Base-by-base conservation (phyloP, 2,888 invertebrate species). In the Napeogenes inachia region DNA sequence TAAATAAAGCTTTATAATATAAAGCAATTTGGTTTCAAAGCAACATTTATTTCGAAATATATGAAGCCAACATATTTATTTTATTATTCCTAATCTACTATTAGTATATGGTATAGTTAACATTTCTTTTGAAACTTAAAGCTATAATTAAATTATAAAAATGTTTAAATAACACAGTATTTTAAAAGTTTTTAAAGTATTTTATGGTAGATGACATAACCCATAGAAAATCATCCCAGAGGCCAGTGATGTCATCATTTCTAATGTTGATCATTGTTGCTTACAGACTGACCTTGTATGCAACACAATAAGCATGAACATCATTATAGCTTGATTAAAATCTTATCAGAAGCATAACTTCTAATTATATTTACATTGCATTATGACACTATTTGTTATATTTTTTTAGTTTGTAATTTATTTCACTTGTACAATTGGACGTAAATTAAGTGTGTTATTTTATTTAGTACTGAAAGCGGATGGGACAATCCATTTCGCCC, bases 401-500 rank as follows among this genome's bases (percentile, higher is more conserved):
- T 42, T 42, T 21, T 21, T 21, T 42, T 42, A 42, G 42, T 12
- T 10, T 35, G 35, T 35, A 21, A 21, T 35, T 6, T 42, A 42
- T 6, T 6, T 10, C 10, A 42, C 42, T 42, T 10, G 42, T 42
- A 42, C 8, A 42, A 6, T 10, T 42, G 42, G 3, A 10, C 10
- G 42, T 42, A 42, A 42, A 42, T 12, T 42, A 42, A 50, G 10
- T 45, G 13, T 8, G 4, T 54, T 55, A 13, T 56, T n/a, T 45
- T 2, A 72, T 71, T 13, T 92, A 98, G 98, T 89, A 95, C 96
- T 85, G 98, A 98, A 84, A 98, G 97, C 80, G 97, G 97, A 70
- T 97, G 98, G 95, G 98, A 99, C 89, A 99, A 98, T 89, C 98
- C 98, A 63, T 99, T 99, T 92, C 94, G 98, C 81, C 98, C 98